Base-by-base conservation (phyloP, 2,113 vertebrate genomes). In the Bubo blakistoni region DNA sequence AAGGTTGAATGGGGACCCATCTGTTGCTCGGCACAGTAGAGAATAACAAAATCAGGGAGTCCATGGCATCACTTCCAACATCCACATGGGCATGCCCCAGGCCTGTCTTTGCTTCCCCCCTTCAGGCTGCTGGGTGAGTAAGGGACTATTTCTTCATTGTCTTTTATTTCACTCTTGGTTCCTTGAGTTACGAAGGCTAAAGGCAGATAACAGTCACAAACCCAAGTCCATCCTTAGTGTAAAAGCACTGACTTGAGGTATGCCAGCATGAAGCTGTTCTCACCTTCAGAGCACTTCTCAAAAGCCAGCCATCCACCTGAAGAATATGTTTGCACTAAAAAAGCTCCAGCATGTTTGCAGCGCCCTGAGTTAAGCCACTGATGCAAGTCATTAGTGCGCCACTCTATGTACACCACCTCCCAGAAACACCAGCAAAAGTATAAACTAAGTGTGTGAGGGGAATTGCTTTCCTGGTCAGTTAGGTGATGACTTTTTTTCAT, bases 41-140 rank as follows among this genome's bases (percentile, higher is more conserved):
- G 19, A 16, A 59, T 26, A 76, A 47, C 44, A 54, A 88, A 90
- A 63, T 58, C 20, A 22, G 34, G 29, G 22, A 81, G 81, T 30
- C 25, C 26, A 1, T 6, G 14, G 52, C 51, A 62, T 58, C 29
- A 58, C 13, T 78, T 81, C 30, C 52, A 63, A 62, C 42, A 66
- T 27, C 42, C 38, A 88, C 25, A 27, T 16, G n/a, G 42, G 21
- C 55, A 62, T 29, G 9, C 5, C 24, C 36, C 55, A 47, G 1
- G 11, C 65, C 26, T 63, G 42, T 14, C 44, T 67, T 62, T 90
- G 57, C 29, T 86, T 67, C n/a, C 34, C 5, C 1, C 1, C 22
- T 58, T 25, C 38, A 67, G 8, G 44, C 57, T 86, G 44, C 52
- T 0, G 0, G n/a, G 6, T 29, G 49, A 86, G n/a, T 30, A 32